phyloP scores from a whole-genome alignment of 2,113 vertebrate species.

The Poeciliopsis retropinna region DNA sequence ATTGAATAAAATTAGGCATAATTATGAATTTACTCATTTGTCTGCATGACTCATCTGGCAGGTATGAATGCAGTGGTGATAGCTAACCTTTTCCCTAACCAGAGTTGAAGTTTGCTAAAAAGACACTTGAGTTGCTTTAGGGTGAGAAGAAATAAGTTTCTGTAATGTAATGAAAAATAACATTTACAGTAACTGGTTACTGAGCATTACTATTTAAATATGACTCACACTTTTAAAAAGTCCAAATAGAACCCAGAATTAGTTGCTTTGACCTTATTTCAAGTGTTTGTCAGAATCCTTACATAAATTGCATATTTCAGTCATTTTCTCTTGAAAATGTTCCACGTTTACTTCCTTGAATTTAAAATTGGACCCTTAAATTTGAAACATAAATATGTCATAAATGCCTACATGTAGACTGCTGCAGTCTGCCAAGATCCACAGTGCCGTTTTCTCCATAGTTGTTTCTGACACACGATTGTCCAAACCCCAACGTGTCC shows the following conservation, averaged over 20 bases:
- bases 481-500: neutral
- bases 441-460: neutral
- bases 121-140: neutral
- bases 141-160: too few species aligned
- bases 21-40: neutral
- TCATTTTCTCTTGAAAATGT: neutral
- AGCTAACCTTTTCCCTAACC: neutral
- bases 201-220: too few species aligned
- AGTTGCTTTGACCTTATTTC: neutral
- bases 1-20: neutral
- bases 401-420: neutral
- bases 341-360: neutral
- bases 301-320: neutral
- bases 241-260: neutral
- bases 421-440: conserved; percentile 5
- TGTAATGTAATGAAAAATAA: too few species aligned
- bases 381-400: neutral
- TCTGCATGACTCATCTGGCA: neutral
- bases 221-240: neutral
- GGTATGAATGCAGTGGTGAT: too few species aligned
- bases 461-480: neutral
- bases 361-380: neutral
- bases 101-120: neutral
- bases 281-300: neutral
- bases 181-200: too few species aligned